Conservation (phyloP, 1,140 invertebrate genomes). For the Brachionus koreanus region DNA sequence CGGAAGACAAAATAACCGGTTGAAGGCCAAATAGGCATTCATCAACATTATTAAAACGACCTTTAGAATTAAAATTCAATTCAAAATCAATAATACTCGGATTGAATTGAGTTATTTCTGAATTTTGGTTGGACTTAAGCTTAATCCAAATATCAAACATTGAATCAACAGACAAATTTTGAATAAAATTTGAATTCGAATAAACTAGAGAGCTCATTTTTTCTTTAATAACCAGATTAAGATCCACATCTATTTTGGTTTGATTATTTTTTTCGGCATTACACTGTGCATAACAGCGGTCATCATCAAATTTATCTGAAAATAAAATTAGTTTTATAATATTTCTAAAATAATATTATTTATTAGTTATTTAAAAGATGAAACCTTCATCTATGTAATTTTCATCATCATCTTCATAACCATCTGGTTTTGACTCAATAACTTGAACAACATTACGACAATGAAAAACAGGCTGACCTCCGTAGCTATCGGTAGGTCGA, state of each 20-base stretch:
- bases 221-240: not conserved
- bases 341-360: not conserved
- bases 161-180: not conserved
- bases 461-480: conserved; percentile 42
- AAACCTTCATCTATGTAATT: conserved; percentile 31
- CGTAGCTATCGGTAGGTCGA: conserved; percentile 29
- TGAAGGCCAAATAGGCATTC: conserved; percentile 18
- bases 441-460: conserved; percentile 41
- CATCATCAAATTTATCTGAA: conserved; percentile 23
- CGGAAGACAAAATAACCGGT: not conserved
- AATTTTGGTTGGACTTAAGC: not conserved
- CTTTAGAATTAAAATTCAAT: not conserved
- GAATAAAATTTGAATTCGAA: not conserved
- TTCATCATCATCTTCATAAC: conserved; percentile 44
- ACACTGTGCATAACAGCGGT: conserved; percentile 4
- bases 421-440: conserved; percentile 17
- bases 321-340: too few relatives aligned
- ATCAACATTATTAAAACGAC: not conserved
- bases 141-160: not conserved
- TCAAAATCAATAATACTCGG: not conserved
- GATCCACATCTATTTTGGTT: not conserved
- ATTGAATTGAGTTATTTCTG: not conserved
- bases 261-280: not conserved
- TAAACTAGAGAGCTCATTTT: not conserved
- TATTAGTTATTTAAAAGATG: not conserved